Evolutionary conservation across 2,888 invertebrate genomes (phyloP).

Genomic region (Drosophila meridiana): DNA sequence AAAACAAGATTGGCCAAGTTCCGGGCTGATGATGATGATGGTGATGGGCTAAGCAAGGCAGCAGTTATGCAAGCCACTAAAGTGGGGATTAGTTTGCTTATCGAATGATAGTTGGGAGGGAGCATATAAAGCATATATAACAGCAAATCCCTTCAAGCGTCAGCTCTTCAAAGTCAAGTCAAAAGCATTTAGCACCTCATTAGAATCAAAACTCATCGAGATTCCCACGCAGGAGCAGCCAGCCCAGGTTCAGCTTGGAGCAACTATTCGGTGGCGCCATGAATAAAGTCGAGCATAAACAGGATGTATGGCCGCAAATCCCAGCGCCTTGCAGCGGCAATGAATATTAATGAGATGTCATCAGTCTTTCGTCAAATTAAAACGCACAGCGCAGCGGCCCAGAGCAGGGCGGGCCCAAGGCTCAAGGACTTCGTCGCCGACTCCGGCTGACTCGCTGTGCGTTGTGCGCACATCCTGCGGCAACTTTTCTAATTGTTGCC

Average conservation of each 20-base stretch:
- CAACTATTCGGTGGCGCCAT: slow-evolving; percentile 57
- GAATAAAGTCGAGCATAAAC: slow-evolving; percentile 70
- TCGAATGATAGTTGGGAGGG: not conserved
- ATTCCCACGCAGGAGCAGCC: slow-evolving; percentile 23
- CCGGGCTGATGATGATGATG: not conserved
- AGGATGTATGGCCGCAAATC: slow-evolving; percentile 76
- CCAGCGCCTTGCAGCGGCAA: slow-evolving; percentile 77
- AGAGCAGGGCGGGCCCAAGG: slow-evolving; percentile 33
- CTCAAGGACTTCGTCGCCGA: slow-evolving; percentile 7
- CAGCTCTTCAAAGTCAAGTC: not conserved
- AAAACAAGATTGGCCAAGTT: slow-evolving; percentile 19
- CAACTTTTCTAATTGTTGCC: slow-evolving; percentile 84
- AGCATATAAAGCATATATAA: no score
- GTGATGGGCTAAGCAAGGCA: slow-evolving; percentile 6
- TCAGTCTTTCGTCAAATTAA: slow-evolving; percentile 85
- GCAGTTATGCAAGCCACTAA: not conserved
- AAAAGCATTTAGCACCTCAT: slow-evolving; percentile 66
- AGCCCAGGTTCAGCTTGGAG: not conserved
- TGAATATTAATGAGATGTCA: slow-evolving; percentile 85
- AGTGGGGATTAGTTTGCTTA: not conserved
- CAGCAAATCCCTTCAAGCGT: not conserved
- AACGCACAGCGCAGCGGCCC: slow-evolving; percentile 69
- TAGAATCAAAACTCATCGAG: slow-evolving; percentile 51
- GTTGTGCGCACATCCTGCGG: slow-evolving; percentile 72
- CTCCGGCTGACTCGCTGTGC: slow-evolving; percentile 12